phyloP scores from a whole-genome alignment of 2,888 invertebrate genomes.

The Geophilus truncorum region DNA sequence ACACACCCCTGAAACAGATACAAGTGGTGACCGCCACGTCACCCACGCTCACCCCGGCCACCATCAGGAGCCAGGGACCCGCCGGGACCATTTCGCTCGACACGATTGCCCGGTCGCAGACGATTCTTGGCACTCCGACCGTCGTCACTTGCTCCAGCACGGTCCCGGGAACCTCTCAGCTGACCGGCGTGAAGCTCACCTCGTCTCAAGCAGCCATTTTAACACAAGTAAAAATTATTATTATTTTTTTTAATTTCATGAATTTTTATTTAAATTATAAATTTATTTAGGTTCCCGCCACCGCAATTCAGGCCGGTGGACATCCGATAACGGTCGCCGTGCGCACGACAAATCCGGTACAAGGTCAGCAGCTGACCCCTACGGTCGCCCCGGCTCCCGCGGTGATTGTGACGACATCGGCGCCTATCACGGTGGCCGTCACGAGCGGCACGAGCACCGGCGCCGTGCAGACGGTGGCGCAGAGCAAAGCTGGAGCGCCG shows the following conservation, averaged over 20 bases:
- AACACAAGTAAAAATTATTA: background rate
- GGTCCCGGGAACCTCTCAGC: background rate
- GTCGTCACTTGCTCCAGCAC: background rate
- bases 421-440: background rate
- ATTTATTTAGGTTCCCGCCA: background rate
- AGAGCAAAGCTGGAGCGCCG: background rate
- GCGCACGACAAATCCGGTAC: background rate
- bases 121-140: background rate
- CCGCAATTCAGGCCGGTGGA: background rate
- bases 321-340: background rate
- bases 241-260: background rate
- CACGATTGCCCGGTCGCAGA: background rate
- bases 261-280: background rate
- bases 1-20: conserved; percentile 10
- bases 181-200: background rate
- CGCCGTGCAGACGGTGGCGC: background rate
- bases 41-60: conserved; percentile 40
- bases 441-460: background rate
- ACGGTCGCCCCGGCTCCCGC: background rate
- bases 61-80: conserved; percentile 45
- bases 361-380: background rate
- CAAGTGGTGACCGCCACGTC: conserved; percentile 38
- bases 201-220: background rate
- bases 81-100: background rate
- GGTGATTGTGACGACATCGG: background rate